A percentile compares a stretch with the other conserved stretches of the same genome.
Conservation (phyloP, 2,888 invertebrate genomes). For the Noctuana brunneofusca region DNA sequence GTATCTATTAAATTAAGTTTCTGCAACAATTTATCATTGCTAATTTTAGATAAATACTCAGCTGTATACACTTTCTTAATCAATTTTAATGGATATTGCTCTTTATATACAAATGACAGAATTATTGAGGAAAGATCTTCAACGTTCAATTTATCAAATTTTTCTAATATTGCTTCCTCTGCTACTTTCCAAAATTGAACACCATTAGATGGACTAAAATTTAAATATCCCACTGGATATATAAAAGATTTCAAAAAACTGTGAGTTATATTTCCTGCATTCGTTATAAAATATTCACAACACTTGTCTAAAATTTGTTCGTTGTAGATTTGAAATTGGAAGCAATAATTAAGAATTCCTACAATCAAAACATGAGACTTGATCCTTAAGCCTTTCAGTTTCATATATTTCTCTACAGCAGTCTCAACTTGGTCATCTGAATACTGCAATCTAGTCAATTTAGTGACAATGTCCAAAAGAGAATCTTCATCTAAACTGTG, state of each 20-base stretch:
- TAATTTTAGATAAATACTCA: slow-evolving; percentile 83
- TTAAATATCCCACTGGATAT: slow-evolving; percentile 84
- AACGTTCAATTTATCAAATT: slow-evolving; percentile 81
- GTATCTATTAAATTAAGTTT: slow-evolving; percentile 85
- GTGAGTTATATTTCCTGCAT: slow-evolving; percentile 73
- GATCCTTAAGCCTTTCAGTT: slow-evolving; percentile 73
- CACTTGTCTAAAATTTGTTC: slow-evolving; percentile 81
- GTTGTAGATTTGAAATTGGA: slow-evolving; percentile 82
- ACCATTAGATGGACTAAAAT: slow-evolving; percentile 77
- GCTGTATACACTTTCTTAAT: slow-evolving; percentile 83
- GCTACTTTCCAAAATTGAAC: slow-evolving; percentile 81
- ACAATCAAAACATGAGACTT: slow-evolving; percentile 82
- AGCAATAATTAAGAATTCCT: slow-evolving; percentile 84
- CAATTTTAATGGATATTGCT: slow-evolving; percentile 84
- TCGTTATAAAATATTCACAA: slow-evolving; percentile 79
- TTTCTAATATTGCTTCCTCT: slow-evolving; percentile 78
- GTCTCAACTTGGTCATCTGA: slow-evolving; percentile 81
- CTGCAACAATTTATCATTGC: slow-evolving; percentile 65
- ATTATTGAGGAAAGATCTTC: slow-evolving; percentile 84
- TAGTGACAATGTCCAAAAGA: slow-evolving; percentile 77
- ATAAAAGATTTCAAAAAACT: slow-evolving; percentile 82
- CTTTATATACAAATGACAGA: slow-evolving; percentile 84
- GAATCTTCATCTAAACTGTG: slow-evolving; percentile 83
- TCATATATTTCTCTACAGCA: slow-evolving; percentile 84
- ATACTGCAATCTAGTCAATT: slow-evolving; percentile 80